phyloP scores from a whole-genome alignment of 1,140 invertebrate genomes.

The Drosophila micromelanica region DNA sequence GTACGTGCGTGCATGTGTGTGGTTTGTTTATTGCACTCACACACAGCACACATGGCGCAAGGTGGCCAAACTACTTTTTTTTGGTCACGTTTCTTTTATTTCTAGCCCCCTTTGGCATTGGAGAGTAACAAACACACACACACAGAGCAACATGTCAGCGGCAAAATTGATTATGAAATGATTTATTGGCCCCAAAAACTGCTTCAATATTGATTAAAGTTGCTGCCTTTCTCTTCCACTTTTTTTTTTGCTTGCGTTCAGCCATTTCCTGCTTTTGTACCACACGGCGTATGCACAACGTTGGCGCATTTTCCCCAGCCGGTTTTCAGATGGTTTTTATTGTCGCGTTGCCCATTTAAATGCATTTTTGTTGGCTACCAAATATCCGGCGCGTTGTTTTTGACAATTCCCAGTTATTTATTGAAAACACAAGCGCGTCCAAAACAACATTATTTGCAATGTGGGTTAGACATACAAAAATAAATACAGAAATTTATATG shows the following conservation, averaged over 20 bases:
- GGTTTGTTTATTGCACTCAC: slow-evolving; percentile 58
- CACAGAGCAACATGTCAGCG: slow-evolving; percentile 57
- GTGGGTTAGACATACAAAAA: neutral
- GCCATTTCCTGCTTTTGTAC: slow-evolving; percentile 46
- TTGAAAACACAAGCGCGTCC: slow-evolving; percentile 19
- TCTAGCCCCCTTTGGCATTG: slow-evolving; percentile 29
- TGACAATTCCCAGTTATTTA: slow-evolving; percentile 52
- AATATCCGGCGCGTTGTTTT: slow-evolving; percentile 54
- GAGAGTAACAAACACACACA: slow-evolving; percentile 2
- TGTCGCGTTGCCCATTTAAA: slow-evolving; percentile 52
- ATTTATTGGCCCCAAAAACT: slow-evolving; percentile 82
- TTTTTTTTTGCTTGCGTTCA: slow-evolving; percentile 35
- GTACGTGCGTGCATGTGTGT: slow-evolving; percentile 40
- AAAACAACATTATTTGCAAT: slow-evolving; percentile 18
- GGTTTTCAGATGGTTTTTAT: slow-evolving; percentile 54
- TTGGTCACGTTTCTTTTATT: slow-evolving; percentile 46
- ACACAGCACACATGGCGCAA: slow-evolving; percentile 42
- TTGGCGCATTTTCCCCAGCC: neutral
- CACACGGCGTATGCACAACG: slow-evolving; percentile 56
- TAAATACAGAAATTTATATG: neutral
- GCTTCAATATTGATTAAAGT: slow-evolving; percentile 83
- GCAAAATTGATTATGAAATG: slow-evolving; percentile 83
- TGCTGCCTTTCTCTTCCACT: slow-evolving; percentile 35
- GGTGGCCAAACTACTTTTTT: slow-evolving; percentile 69
- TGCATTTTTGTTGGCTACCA: slow-evolving; percentile 62